Conservation (phyloP, 2,888 invertebrate species). For the Oeneis ivallda region DNA sequence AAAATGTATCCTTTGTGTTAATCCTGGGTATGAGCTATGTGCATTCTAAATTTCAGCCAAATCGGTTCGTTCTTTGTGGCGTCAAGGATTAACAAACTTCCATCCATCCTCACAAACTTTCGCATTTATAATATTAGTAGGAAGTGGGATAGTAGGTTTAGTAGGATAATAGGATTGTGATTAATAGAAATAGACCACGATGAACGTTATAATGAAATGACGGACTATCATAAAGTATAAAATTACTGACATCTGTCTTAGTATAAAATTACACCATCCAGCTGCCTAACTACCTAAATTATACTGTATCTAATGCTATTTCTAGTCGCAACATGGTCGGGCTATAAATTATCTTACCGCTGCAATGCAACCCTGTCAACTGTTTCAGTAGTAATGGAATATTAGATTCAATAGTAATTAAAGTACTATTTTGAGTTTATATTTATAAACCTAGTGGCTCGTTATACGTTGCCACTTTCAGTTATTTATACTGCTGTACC, state of each 20-base stretch:
- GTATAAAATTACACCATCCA: slow-evolving; percentile 2
- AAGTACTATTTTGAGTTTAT: slow-evolving; percentile 30
- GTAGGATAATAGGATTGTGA: too few species aligned
- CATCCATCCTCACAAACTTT: too few species aligned
- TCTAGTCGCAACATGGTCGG: slow-evolving; percentile 34
- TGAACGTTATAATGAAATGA: too few species aligned
- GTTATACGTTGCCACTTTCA: neutral
- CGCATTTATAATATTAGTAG: too few species aligned
- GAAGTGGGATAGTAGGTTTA: too few species aligned
- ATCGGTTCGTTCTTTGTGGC: too few species aligned
- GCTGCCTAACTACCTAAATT: slow-evolving; percentile 3
- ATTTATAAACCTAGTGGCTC: slow-evolving; percentile 16
- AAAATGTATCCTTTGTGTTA: too few species aligned
- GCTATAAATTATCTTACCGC: slow-evolving; percentile 38
- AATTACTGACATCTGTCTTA: neutral
- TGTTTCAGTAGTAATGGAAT: slow-evolving; percentile 51
- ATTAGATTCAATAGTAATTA: slow-evolving; percentile 40
- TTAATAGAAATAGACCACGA: too few species aligned
- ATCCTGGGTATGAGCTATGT: too few species aligned
- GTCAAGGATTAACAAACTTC: too few species aligned
- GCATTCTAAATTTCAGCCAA: too few species aligned
- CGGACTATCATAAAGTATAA: too few species aligned
- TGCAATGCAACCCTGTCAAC: slow-evolving; percentile 38
- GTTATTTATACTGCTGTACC: neutral
- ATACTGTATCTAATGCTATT: slow-evolving; percentile 27